Conservation (phyloP, 2,113 vertebrate genomes). For the Murina feae region DNA sequence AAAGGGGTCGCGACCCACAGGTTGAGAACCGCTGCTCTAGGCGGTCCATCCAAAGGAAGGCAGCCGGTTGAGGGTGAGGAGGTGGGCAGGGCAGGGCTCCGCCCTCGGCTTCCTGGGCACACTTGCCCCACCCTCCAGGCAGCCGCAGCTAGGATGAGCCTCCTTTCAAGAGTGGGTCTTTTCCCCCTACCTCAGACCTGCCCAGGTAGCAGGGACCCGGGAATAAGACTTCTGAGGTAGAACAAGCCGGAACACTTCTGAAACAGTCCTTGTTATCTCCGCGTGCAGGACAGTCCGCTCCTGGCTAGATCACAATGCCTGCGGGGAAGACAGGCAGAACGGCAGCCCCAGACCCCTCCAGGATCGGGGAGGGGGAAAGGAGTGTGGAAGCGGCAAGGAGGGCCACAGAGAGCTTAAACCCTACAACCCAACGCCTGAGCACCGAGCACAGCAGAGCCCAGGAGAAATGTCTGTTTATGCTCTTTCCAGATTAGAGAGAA, state of each 20-base stretch:
- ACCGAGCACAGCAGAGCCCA: background rate
- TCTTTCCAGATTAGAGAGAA: constrained; percentile 37
- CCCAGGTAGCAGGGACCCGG: background rate
- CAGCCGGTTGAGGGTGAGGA: background rate
- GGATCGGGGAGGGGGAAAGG: accelerated
- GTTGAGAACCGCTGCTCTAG: too few species aligned
- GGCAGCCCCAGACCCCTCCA: background rate
- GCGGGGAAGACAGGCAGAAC: background rate
- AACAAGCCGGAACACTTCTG: background rate
- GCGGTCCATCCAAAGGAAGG: background rate
- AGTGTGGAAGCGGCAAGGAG: background rate
- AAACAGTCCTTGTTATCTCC: background rate
- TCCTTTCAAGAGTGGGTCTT: background rate
- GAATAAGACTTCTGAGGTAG: background rate
- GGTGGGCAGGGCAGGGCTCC: background rate
- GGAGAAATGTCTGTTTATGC: background rate
- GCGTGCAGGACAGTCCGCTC: background rate
- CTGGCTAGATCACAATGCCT: background rate
- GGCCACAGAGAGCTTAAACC: background rate
- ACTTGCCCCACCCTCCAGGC: too few species aligned
- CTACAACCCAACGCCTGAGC: background rate
- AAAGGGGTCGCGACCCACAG: too few species aligned
- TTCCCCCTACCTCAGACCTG: background rate
- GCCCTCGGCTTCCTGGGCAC: background rate
- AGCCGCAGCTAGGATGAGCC: background rate